phyloP scores from a whole-genome alignment of 2,797 vertebrate genomes.

The Caiman crocodilus region DNA sequence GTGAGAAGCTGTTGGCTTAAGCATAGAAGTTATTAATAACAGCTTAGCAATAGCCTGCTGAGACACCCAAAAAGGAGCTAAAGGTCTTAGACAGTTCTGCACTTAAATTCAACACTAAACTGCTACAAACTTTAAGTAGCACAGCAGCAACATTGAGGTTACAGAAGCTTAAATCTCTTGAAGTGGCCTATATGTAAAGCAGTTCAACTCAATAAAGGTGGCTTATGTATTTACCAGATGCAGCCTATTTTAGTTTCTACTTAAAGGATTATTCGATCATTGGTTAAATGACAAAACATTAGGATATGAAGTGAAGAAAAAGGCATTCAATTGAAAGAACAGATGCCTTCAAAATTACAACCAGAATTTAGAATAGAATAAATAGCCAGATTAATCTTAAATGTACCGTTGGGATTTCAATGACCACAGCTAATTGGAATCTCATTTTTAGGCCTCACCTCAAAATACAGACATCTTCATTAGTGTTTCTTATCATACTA shows the following conservation, averaged over 20 bases:
- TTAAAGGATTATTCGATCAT: not conserved
- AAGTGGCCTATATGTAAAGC: not conserved
- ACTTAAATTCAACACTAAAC: not conserved
- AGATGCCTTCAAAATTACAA: not conserved
- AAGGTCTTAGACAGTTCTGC: not conserved
- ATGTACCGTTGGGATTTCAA: not conserved
- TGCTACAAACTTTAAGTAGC: rapidly evolving
- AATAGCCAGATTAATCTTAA: not conserved
- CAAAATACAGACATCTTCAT: not conserved
- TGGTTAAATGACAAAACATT: not conserved
- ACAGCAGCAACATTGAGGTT: not conserved
- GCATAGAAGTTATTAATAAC: not conserved
- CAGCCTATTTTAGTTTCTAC: not conserved
- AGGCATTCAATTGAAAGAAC: not conserved
- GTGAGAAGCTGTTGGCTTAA: not conserved
- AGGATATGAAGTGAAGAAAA: not conserved
- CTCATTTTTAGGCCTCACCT: not conserved
- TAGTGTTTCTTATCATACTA: not conserved
- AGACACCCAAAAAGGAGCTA: not conserved
- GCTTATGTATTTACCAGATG: not conserved
- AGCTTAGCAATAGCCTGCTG: not conserved
- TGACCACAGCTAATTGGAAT: not conserved
- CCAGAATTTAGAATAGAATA: not conserved
- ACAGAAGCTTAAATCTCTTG: not conserved
- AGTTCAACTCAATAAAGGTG: not conserved